Evolutionary conservation across 2,113 vertebrate species (phyloP).

Genomic region (Erinaceus europaeus): DNA sequence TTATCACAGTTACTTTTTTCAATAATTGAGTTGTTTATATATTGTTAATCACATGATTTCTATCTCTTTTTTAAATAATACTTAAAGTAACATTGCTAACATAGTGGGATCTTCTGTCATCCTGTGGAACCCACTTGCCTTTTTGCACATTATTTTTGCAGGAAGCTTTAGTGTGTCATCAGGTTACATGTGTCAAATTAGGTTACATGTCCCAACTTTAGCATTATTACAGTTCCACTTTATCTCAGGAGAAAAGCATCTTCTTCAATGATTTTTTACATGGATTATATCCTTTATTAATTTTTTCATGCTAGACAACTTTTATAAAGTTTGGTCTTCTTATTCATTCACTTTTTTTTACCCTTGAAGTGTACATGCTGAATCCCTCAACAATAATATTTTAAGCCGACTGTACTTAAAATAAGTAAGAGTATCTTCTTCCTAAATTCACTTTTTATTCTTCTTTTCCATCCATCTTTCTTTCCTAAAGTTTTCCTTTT

Average conservation of each 20-base stretch:
- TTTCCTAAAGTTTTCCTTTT: too few relatives aligned
- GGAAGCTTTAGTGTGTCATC: conserved; percentile 22
- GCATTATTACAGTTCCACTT: conserved; percentile 11
- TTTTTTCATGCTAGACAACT: conserved; percentile 6
- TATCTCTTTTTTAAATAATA: conserved; percentile 15
- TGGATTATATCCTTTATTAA: conserved; percentile 19
- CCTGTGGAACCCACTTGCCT: conserved; percentile 58
- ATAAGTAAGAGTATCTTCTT: not conserved
- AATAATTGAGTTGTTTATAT: not conserved
- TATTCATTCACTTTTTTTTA: conserved; percentile 28
- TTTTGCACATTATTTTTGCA: conserved; percentile 49
- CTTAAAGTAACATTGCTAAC: conserved; percentile 53
- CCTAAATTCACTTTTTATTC: not conserved
- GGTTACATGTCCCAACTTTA: conserved; percentile 36
- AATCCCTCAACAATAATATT: conserved; percentile 30
- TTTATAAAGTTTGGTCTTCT: conserved; percentile 15
- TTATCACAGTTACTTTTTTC: not conserved
- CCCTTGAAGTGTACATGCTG: not conserved
- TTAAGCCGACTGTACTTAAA: conserved; percentile 63
- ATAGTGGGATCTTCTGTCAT: not conserved
- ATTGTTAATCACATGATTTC: conserved; percentile 17
- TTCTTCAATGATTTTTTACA: conserved; percentile 23
- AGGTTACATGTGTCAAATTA: conserved; percentile 55
- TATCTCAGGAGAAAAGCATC: not conserved
- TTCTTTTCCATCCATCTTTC: not conserved